These are phyloP conservation scores for Rhineura floridana DNA, from an alignment of 2,113 vertebrate genomes.

Conservation along the genomic window DNA sequence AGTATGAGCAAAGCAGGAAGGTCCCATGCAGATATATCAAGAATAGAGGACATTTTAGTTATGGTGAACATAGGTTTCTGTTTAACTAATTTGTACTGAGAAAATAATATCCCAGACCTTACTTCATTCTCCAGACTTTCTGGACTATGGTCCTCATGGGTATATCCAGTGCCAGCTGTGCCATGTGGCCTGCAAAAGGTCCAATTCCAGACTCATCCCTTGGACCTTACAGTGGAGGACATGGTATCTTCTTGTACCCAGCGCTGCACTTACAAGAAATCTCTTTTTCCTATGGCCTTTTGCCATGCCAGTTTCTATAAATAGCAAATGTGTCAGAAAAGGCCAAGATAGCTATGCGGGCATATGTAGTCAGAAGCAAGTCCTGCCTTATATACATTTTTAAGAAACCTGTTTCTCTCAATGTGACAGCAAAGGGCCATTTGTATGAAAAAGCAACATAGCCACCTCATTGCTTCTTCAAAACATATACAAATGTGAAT, in stretches of 20 bases:
- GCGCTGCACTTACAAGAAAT: background rate
- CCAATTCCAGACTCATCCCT: background rate
- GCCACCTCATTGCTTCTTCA: background rate
- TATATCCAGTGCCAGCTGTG: background rate
- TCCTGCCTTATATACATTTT: background rate
- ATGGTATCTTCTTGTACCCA: background rate
- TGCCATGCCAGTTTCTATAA: background rate
- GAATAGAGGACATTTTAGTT: background rate
- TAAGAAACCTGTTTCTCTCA: background rate
- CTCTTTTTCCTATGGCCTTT: background rate
- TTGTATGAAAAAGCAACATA: accelerated
- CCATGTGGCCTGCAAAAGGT: background rate
- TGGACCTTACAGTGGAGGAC: background rate
- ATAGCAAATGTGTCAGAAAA: background rate
- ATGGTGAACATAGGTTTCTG: background rate
- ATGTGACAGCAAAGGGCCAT: accelerated
- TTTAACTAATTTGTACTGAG: no score
- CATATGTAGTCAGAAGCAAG: background rate
- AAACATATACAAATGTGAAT: background rate
- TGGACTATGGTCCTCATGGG: background rate
- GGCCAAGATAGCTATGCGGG: background rate
- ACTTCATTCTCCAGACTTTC: background rate
- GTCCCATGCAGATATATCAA: background rate
- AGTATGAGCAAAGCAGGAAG: no score
- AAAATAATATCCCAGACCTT: no score